phyloP scores from a whole-genome alignment of 2,888 invertebrate species.

The Amiota mariae region DNA sequence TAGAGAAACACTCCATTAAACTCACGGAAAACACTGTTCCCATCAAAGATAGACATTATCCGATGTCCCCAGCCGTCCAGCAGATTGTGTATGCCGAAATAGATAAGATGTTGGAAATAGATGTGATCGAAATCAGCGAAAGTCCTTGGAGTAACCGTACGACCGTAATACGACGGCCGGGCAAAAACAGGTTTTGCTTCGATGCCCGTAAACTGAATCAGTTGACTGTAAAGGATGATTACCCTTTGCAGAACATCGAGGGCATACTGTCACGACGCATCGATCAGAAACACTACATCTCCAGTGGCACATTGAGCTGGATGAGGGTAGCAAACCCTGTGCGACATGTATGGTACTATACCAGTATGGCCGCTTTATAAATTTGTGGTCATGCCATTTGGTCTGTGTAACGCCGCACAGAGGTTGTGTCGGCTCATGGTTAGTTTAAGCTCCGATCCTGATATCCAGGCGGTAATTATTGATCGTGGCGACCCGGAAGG shows the following conservation, averaged over 20 bases:
- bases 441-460: slow-evolving; percentile 40
- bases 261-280: slow-evolving; percentile 26
- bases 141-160: slow-evolving; percentile 37
- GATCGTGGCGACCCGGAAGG: no score
- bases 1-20: not conserved
- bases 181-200: slow-evolving; percentile 39
- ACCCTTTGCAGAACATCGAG: slow-evolving; percentile 19
- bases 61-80: not conserved
- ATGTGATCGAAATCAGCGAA: slow-evolving; percentile 29
- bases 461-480: no score
- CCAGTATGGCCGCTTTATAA: slow-evolving; percentile 40
- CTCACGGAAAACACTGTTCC: no score
- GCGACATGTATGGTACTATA: slow-evolving; percentile 39
- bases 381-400: slow-evolving; percentile 38
- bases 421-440: slow-evolving; percentile 38
- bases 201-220: slow-evolving; percentile 32
- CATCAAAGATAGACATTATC: not conserved
- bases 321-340: slow-evolving; percentile 18
- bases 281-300: slow-evolving; percentile 35
- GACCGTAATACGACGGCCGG: slow-evolving; percentile 33
- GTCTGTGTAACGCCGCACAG: no score
- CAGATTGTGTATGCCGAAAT: slow-evolving; percentile 48
- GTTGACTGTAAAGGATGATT: not conserved
- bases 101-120: not conserved
- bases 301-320: slow-evolving; percentile 34